Evolutionary conservation across 2,113 vertebrate species (phyloP).

Genomic region (Ursus arctos): DNA sequence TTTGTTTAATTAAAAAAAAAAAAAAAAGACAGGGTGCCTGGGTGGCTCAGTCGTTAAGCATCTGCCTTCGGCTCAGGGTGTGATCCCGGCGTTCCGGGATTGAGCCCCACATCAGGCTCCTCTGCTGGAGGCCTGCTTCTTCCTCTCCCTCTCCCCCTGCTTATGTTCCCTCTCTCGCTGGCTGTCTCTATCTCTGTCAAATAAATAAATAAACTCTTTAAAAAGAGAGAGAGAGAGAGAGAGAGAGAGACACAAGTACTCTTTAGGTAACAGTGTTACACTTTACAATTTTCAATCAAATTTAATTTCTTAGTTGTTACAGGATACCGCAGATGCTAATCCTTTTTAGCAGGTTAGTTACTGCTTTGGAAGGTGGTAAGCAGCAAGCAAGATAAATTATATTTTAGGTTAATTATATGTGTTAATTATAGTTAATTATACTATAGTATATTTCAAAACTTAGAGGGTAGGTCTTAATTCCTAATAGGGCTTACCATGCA

Average conservation of each 20-base stretch:
- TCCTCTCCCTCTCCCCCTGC: too few relatives aligned
- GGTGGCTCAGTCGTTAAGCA: too few relatives aligned
- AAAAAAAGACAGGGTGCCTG: too few relatives aligned
- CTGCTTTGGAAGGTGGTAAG: slow-evolving; percentile 32
- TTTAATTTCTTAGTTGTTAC: slow-evolving; percentile 44
- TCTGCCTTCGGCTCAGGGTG: too few relatives aligned
- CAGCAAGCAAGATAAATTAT: slow-evolving; percentile 47
- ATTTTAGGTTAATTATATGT: slow-evolving; percentile 49
- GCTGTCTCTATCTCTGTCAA: too few relatives aligned
- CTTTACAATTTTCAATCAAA: slow-evolving; percentile 16
- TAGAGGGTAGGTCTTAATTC: slow-evolving; percentile 50
- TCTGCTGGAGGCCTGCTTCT: too few relatives aligned
- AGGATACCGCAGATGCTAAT: slow-evolving; percentile 25
- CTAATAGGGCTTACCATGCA: slow-evolving; percentile 18
- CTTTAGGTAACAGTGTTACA: neutral
- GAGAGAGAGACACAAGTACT: neutral
- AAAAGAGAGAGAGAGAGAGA: too few relatives aligned
- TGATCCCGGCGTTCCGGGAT: too few relatives aligned
- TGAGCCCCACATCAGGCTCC: too few relatives aligned
- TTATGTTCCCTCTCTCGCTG: too few relatives aligned
- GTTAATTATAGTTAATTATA: slow-evolving; percentile 55
- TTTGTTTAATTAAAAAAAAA: neutral
- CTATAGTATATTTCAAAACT: slow-evolving; percentile 64
- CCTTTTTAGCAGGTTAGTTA: slow-evolving; percentile 58
- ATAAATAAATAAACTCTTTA: too few relatives aligned